Percentiles rank a stretch among this genome's conserved stretches.
Conservation (phyloP, 2,797 vertebrate species). For the Sarcophilus harrisii region DNA sequence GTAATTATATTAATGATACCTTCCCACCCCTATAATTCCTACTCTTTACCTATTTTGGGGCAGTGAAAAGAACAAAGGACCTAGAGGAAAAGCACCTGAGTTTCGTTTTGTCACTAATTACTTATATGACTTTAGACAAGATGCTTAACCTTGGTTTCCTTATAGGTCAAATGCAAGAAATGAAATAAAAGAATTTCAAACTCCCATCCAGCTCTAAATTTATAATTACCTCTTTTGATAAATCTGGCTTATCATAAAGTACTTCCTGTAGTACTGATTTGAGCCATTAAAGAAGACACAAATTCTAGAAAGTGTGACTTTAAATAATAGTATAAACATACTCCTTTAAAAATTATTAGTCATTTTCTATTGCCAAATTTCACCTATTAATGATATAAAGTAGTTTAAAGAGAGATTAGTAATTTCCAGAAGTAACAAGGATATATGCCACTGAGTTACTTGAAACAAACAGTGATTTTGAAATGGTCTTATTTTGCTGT, state of each 20-base stretch:
- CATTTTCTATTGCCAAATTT: conserved; percentile 49
- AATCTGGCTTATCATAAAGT: not conserved
- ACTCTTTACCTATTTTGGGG: not conserved
- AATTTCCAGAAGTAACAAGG: conserved; percentile 1
- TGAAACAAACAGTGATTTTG: not conserved
- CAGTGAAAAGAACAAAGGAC: not conserved
- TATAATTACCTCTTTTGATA: not conserved
- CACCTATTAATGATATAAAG: conserved; percentile 13
- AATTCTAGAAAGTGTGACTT: not conserved
- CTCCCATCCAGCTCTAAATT: not conserved
- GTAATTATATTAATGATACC: conserved; percentile 62
- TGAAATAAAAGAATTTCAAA: not conserved
- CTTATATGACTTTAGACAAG: not conserved
- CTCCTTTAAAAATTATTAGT: not conserved
- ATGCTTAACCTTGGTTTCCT: not conserved
- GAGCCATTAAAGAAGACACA: not conserved
- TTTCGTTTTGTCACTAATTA: not conserved
- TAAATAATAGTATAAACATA: conserved; percentile 50
- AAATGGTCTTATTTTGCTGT: not conserved
- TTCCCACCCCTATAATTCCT: conserved; percentile 32
- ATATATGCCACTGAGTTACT: not conserved
- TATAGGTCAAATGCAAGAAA: not conserved
- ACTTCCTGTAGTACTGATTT: not conserved
- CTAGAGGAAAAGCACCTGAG: not conserved
- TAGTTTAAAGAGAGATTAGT: not conserved